A percentile compares a stretch with the other conserved stretches of the same genome.
Evolutionary conservation across 1,140 invertebrate species (phyloP).

Genomic region (Drosophila sechellia): DNA sequence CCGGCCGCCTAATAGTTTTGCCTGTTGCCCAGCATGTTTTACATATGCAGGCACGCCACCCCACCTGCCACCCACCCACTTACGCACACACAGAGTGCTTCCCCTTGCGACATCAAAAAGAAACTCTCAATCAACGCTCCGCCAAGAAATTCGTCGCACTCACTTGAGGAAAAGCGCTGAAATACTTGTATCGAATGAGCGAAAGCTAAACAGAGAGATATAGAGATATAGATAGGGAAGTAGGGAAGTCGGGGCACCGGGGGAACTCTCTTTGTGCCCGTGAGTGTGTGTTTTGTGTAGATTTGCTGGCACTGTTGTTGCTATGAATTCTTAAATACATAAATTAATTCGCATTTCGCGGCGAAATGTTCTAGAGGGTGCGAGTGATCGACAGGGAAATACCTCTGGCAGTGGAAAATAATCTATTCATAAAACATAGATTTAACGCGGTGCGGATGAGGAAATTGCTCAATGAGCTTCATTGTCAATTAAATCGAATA

Average conservation of each 20-base stretch:
- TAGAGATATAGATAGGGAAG: slow-evolving; percentile 5
- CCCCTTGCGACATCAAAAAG: slow-evolving; percentile 59
- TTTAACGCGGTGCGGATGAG: not conserved
- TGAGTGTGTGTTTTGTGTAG: slow-evolving; percentile 26
- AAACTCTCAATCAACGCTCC: slow-evolving; percentile 79
- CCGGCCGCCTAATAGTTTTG: slow-evolving; percentile 59
- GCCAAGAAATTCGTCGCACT: slow-evolving; percentile 72
- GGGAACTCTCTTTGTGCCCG: slow-evolving; percentile 9
- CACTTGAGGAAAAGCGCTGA: slow-evolving; percentile 68
- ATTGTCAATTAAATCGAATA: not conserved
- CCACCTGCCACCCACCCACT: slow-evolving; percentile 16
- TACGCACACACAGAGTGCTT: slow-evolving; percentile 20
- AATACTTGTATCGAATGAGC: slow-evolving; percentile 45
- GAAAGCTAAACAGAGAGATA: slow-evolving; percentile 26
- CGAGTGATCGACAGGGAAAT: slow-evolving; percentile 33
- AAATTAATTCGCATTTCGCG: slow-evolving; percentile 71
- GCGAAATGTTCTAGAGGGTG: slow-evolving; percentile 17
- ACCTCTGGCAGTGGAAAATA: slow-evolving; percentile 14
- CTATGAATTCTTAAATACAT: slow-evolving; percentile 68
- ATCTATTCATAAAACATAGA: not conserved
- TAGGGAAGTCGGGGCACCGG: not conserved
- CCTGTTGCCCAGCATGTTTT: slow-evolving; percentile 60
- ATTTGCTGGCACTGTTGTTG: slow-evolving; percentile 27
- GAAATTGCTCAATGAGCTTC: not conserved
- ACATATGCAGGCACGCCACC: slow-evolving; percentile 41